Conservation (phyloP, 2,113 vertebrate genomes). For the Microcebus ravelobensis region DNA sequence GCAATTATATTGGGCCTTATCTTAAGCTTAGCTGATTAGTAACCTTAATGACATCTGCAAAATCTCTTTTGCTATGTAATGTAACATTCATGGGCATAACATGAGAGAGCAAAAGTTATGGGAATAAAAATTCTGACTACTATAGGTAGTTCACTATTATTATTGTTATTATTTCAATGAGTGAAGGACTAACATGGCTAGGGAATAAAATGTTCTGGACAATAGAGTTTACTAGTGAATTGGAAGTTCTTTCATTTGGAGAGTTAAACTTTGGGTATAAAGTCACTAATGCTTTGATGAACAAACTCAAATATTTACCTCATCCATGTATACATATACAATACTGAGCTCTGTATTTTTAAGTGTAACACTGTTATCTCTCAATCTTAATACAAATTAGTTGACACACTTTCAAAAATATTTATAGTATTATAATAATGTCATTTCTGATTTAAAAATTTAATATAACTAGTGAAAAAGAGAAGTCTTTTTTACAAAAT, state of each 20-base stretch:
- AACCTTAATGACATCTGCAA: not conserved
- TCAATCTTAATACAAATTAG: not conserved
- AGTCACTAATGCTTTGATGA: not conserved
- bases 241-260: not conserved
- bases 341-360: not conserved
- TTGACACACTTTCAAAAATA: not conserved
- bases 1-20: not conserved
- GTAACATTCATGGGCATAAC: not conserved
- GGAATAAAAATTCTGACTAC: not conserved
- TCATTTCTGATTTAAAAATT: conserved; percentile 18
- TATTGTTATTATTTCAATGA: not conserved
- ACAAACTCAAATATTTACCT: not conserved
- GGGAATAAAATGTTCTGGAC: not conserved
- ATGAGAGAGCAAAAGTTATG: not conserved
- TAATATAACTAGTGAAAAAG: not conserved
- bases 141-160: not conserved
- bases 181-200: not conserved
- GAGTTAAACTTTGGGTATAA: not conserved
- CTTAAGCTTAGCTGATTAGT: not conserved
- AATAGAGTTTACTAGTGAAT: not conserved
- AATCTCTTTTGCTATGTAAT: not conserved
- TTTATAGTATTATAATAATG: not conserved
- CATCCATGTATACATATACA: not conserved
- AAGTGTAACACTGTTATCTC: not conserved
- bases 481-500: not conserved